Evolutionary conservation across 2,888 invertebrate species (phyloP), one percentile per base, ranked within the genome.

Genomic region (Dichetophora obliterata): DNA sequence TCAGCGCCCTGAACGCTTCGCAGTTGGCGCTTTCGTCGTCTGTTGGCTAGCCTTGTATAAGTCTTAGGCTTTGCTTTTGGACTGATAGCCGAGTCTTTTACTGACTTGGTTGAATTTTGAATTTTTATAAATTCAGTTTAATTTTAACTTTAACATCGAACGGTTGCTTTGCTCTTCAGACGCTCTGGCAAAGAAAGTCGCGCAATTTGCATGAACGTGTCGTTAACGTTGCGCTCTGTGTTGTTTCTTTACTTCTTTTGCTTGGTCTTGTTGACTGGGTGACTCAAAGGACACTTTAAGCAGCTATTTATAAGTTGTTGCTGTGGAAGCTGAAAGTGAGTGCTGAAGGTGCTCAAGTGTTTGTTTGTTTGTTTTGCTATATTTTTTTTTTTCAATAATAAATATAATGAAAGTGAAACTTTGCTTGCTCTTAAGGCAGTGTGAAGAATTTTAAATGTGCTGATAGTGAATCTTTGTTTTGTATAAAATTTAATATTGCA

Each of bases 61-160:
- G 27, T 63, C 3, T 31, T 31, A 16, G 14, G 4, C n/a, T 31
- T 16, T 63, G n/a, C 6, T 54, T 19, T 54, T 19, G 52, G 19
- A 34, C 31, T 9, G 9, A 24, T 16, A n/a, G 37, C 37, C 22
- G 34, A 27, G 48, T 50, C 22, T 68, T 50, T 50, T 70, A 70
- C 80, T 79, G 75, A 82, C 82, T 84, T 83, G 81, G 80, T 80
- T 82, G 75, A 81, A 79, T 79, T 82, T 81, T 80, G 79, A 80
- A 80, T 75, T 82, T 81, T 80, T 81, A 79, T 77, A 80, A 82
- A 85, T 86, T 87, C 85, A 87, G 86, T 87, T 86, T 82, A 81
- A 83, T 80, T 78, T 82, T 82, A 83, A 83, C 85, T 82, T 84
- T 84, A 85, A 81, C 80, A 82, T 80, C 82, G 82, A 81, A 82